Percentiles rank a stretch among this genome's conserved stretches.
Conservation (phyloP, 2,797 vertebrate genomes). For the Hydrocynus forskahlii region DNA sequence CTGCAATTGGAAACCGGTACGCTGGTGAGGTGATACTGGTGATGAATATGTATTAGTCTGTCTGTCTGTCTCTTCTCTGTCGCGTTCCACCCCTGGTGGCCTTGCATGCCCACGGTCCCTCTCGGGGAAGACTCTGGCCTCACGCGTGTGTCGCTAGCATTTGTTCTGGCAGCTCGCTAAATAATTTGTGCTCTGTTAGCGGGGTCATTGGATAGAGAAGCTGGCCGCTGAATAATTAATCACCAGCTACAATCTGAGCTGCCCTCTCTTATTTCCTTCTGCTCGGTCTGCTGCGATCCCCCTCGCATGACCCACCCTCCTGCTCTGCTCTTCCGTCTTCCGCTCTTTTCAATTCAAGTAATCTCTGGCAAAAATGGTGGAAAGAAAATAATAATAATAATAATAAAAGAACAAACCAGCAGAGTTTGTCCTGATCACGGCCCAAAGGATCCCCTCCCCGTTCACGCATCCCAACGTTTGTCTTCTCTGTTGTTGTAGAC, state of each 20-base stretch:
- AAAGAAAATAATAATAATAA: slow-evolving; percentile 44
- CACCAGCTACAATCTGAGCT: slow-evolving; percentile 79
- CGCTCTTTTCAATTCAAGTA: slow-evolving; percentile 74
- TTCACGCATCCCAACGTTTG: slow-evolving; percentile 62
- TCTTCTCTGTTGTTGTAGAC: slow-evolving; percentile 70
- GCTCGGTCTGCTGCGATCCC: slow-evolving; percentile 67
- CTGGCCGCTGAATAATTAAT: slow-evolving; percentile 82
- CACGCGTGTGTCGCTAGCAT: slow-evolving; percentile 71
- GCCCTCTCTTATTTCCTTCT: slow-evolving; percentile 79
- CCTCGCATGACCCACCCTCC: slow-evolving; percentile 42
- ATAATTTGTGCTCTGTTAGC: slow-evolving; percentile 85
- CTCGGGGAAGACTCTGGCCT: slow-evolving; percentile 67
- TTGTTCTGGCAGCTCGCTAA: slow-evolving; percentile 82
- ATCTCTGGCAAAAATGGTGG: slow-evolving; percentile 57
- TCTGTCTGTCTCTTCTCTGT: slow-evolving; percentile 62
- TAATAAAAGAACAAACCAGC: slow-evolving; percentile 52
- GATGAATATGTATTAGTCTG: slow-evolving; percentile 76
- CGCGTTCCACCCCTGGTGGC: slow-evolving; percentile 58
- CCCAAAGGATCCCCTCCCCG: slow-evolving; percentile 67
- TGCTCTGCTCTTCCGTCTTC: slow-evolving; percentile 55
- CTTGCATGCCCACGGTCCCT: slow-evolving; percentile 70
- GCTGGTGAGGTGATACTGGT: slow-evolving; percentile 68
- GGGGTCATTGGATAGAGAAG: slow-evolving; percentile 84
- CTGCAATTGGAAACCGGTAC: slow-evolving; percentile 65
- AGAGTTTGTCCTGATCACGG: slow-evolving; percentile 67